A percentile compares a stretch with the other conserved stretches of the same genome.
These are phyloP conservation scores for Lepetodrilus schrolli DNA, from an alignment of 2,888 invertebrate species.

Conservation along the genomic window DNA sequence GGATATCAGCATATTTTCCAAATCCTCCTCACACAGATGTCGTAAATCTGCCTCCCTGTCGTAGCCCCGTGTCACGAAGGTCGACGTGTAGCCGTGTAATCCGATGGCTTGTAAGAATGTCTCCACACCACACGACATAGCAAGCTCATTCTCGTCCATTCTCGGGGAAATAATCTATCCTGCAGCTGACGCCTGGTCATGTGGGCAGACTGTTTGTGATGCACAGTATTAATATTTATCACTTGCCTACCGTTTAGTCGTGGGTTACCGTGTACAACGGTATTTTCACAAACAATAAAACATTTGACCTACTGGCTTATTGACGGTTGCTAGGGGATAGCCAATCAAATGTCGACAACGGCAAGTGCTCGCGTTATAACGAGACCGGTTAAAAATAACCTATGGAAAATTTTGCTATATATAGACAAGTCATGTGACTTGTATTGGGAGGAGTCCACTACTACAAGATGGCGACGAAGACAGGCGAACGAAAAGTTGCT, in stretches of 20 bases:
- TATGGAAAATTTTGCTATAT: constrained; percentile 23
- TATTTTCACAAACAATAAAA: too few relatives aligned
- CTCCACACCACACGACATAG: constrained; percentile 57
- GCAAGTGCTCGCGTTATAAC: too few relatives aligned
- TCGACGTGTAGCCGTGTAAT: constrained; percentile 60
- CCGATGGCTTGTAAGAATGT: constrained; percentile 58
- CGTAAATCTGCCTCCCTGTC: constrained; percentile 65
- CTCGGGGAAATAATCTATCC: too few relatives aligned
- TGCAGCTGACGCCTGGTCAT: too few relatives aligned
- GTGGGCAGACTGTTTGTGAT: too few relatives aligned
- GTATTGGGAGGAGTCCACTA: neutral
- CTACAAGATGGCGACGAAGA: constrained; percentile 34
- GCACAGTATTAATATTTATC: too few relatives aligned
- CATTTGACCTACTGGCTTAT: too few relatives aligned
- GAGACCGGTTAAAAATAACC: neutral
- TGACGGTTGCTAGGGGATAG: neutral
- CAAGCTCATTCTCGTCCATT: constrained; percentile 35
- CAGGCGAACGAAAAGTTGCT: constrained; percentile 80
- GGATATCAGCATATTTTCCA: constrained; percentile 60
- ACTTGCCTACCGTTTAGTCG: too few relatives aligned
- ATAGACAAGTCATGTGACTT: constrained; percentile 23
- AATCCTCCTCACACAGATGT: constrained; percentile 53
- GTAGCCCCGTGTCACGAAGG: constrained; percentile 66
- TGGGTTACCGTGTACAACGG: too few relatives aligned
- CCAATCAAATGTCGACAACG: neutral